Evolutionary conservation across 2,113 vertebrate genomes (phyloP).

Genomic region (Candoia aspera): DNA sequence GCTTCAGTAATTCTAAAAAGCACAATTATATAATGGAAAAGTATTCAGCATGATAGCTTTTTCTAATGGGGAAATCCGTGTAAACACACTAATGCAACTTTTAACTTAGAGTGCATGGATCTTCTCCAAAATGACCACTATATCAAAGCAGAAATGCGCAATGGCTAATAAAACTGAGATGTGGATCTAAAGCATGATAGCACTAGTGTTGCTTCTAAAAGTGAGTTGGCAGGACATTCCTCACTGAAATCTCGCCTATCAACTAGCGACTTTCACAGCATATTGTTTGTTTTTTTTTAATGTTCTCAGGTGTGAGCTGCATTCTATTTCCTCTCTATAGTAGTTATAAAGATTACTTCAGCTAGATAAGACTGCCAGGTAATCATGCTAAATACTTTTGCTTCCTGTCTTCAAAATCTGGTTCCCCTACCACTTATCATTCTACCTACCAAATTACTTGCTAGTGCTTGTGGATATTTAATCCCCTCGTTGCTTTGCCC

Average conservation of each 20-base stretch:
- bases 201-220: neutral
- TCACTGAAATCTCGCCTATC: neutral
- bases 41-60: neutral
- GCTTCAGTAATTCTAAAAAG: neutral
- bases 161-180: neutral
- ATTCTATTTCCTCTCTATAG: neutral
- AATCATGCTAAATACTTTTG: neutral
- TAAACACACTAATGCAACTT: neutral
- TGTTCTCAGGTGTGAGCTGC: neutral
- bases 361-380: neutral
- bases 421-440: neutral
- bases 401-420: neutral
- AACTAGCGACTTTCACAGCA: neutral
- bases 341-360: neutral
- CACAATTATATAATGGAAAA: neutral
- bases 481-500: neutral
- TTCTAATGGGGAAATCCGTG: neutral
- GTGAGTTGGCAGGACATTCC: neutral
- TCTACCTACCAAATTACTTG: neutral
- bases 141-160: neutral
- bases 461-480: neutral
- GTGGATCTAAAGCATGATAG: neutral
- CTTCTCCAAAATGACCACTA: neutral
- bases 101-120: neutral
- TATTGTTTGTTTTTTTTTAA: neutral